A percentile compares a stretch with the other conserved stretches of the same genome.
phyloP scores from a whole-genome alignment of 2,797 vertebrate genomes.

The Etheostoma perlongum region DNA sequence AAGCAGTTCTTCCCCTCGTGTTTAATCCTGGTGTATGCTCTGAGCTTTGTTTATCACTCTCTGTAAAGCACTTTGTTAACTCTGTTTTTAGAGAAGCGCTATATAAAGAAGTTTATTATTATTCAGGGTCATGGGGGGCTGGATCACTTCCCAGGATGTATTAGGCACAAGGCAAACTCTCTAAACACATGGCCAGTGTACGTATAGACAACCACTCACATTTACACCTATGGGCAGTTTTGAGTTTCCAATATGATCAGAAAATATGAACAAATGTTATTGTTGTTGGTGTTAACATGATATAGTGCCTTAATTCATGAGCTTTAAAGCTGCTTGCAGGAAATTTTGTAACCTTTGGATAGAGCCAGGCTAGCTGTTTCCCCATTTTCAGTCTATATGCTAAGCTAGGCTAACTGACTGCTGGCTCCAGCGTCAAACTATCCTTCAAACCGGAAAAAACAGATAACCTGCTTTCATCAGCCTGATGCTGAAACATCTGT shows the following conservation, averaged over 20 bases:
- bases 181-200: conserved; percentile 41
- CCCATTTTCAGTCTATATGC: too few relatives aligned
- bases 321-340: too few relatives aligned
- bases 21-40: conserved; percentile 51
- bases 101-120: conserved; percentile 80
- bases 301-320: too few relatives aligned
- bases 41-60: conserved; percentile 56
- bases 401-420: too few relatives aligned
- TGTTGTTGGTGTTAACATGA: too few relatives aligned
- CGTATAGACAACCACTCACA: conserved; percentile 26
- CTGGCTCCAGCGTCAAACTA: background rate
- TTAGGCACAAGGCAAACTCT: conserved; percentile 50
- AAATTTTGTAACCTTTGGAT: too few relatives aligned
- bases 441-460: background rate
- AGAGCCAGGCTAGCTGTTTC: too few relatives aligned
- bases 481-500: conserved; percentile 19
- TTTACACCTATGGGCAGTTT: conserved; percentile 36
- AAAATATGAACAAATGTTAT: too few relatives aligned
- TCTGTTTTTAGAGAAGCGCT: conserved; percentile 68
- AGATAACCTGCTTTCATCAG: background rate
- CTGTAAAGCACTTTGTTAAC: conserved; percentile 63
- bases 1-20: conserved; percentile 14
- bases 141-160: conserved; percentile 73
- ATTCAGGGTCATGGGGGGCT: conserved; percentile 65
- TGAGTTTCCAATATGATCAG: conserved; percentile 2